Evolutionary conservation across 2,888 invertebrate species (phyloP), one percentile per base, ranked within the genome.

Genomic region (Proisotoma minuta): DNA sequence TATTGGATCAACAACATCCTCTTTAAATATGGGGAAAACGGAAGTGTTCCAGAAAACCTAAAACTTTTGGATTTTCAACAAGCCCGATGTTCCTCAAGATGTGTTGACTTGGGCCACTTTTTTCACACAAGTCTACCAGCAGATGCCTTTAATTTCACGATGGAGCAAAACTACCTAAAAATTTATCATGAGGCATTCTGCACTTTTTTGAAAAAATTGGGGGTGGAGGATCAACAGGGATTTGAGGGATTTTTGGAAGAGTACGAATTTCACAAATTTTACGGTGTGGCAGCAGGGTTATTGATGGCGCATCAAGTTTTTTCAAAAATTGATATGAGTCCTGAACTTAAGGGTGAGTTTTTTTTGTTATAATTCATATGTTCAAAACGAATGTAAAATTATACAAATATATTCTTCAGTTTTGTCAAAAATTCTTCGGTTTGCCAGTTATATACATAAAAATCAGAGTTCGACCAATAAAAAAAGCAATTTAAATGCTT

Each of bases 31-130:
- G 23, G 39, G 23, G 54, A 34, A 20, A 18, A 8, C 22, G 15
- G 24, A 8, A 20, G 28, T 8, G 2, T 5, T 15, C 51, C 51
- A 3, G 56, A 57, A 1, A 52, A 50, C 8, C 26, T 71, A 15
- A 69, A 70, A 58, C 71, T 74, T 28, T 22, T 74, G 1, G 74
- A 74, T 48, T 74, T 68, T 28, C 74, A 74, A 59, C 22, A 71
- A 1, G 29, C 70, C 2, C 52, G 73, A 15, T 57, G 48, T 8
- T 27, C 47, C 0, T 70, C 73, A 1, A 51, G 70, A 18, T 20
- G 59, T 0, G 27, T 70, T 1, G 74, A 74, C 48, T 23, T 74
- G 4, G 57, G 58, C 15, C 73, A 74, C 54, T 73, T 74, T 29
- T n/a, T 74, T 0, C 63, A 70, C 57, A 67, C 69, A 4, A 69